Conservation (phyloP, 2,888 invertebrate genomes). For the Sialis fuliginosa region DNA sequence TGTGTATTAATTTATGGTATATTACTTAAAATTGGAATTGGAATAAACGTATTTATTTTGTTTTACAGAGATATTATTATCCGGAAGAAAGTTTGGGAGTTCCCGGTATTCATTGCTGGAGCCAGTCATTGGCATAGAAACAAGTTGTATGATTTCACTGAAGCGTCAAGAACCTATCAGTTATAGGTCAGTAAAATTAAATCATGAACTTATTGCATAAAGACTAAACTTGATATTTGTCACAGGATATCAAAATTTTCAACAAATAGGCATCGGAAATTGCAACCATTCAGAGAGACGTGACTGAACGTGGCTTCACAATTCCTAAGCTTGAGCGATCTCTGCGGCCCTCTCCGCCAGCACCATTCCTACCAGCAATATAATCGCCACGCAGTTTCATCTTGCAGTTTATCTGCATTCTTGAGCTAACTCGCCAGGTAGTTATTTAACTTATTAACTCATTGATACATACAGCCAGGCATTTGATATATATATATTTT, state of each 20-base stretch:
- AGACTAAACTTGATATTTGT: conserved; percentile 10
- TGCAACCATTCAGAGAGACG: conserved; percentile 93
- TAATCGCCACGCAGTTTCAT: conserved; percentile 10
- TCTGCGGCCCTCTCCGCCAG: conserved; percentile 19
- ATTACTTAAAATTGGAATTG: too few relatives aligned
- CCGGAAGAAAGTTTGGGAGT: conserved; percentile 69
- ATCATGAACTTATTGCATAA: background rate
- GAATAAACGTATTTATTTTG: conserved; percentile 6
- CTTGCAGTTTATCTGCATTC: conserved; percentile 6
- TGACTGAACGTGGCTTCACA: conserved; percentile 43
- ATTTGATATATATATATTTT: too few relatives aligned
- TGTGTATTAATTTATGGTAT: too few relatives aligned
- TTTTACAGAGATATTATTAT: conserved; percentile 82
- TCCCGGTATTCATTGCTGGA: conserved; percentile 34
- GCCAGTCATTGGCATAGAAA: conserved; percentile 46
- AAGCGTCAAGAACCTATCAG: conserved; percentile 58
- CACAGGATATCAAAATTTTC: conserved; percentile 86
- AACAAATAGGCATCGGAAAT: conserved; percentile 94
- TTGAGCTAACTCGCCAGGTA: conserved; percentile 3
- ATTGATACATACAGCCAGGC: too few relatives aligned
- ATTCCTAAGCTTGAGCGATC: conserved; percentile 15
- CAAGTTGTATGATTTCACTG: conserved; percentile 83
- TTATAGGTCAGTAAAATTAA: conserved; percentile 47
- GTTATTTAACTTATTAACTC: too few relatives aligned
- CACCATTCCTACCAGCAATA: conserved; percentile 12